Base-by-base conservation (phyloP, 2,797 vertebrate species). In the Novumbra hubbsi region DNA sequence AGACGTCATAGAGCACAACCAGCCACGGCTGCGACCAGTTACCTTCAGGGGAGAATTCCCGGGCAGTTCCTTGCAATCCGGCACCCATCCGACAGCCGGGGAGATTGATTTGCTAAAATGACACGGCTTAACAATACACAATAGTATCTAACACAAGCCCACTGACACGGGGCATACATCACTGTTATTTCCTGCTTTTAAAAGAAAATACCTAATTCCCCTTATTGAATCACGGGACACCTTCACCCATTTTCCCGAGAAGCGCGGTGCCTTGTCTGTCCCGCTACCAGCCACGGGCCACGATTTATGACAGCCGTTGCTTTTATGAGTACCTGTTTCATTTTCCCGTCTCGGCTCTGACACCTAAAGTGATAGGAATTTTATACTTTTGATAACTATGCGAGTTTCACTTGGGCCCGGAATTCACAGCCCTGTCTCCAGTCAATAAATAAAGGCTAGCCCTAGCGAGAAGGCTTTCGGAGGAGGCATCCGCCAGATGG, bases 241-340 rank as follows among this genome's bases (percentile, higher is more conserved):
- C 82, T 81, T 19, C 16, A 28, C 28, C 52, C 41, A n/a, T n/a
- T 38, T 16, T 24, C 30, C 14, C 27, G n/a, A n/a, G 21, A 55
- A 24, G 73, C 68, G 77, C 78, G 63, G 12, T 60, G 79, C 74
- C 78, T 75, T 75, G 55, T 76, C 30, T 30, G 14, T 4, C 70
- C 27, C n/a, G 21, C 24, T 45, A n/a, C 12, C 15, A 15, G 6
- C 28, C 52, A 30, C n/a, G 1, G 3, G 8, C 32, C 74, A 82
- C 91, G 88, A 93, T 92, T 93, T 92, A 94, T 67, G 70, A 76
- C 45, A 2, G 71, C 71, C 69, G 63, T 84, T 57, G 78, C 64
- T 88, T 92, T 93, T 93, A 93, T 94, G 92, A 94, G 87, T 91
- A 92, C 90, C 89, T 92, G 89, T 90, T 93, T 92, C 91, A 92